Base-by-base conservation (phyloP, 2,797 vertebrate species). In the Lophius americanus region DNA sequence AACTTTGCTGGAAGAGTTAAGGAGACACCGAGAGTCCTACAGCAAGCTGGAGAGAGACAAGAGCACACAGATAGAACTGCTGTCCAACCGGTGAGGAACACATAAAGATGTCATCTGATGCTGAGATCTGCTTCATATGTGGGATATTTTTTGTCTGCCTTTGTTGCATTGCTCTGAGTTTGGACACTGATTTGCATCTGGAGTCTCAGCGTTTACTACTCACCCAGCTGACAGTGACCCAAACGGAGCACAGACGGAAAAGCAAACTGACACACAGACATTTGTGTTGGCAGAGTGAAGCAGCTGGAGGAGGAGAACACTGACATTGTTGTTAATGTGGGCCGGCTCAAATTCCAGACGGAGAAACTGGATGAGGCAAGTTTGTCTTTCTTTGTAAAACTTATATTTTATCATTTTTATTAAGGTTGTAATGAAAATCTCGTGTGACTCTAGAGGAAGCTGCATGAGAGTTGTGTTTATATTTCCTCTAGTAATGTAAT, bases 291-390 rank as follows among this genome's bases (percentile, higher is more conserved):
- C 78, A 99, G 98, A 85, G 91, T 96, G 3, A 95, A 95, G 68
- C 95, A 95, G 51, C 85, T 97, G 78, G 97, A 99, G 81, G 96
- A 98, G 5, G 97, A 98, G 85, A 98, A 97, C 38, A 76, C 76
- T 0, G 94, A 96, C 42, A 90, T 98, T 83, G 82, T 89, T 60
- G 82, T 88, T 0, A 92, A 84, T n/a, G 91, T 97, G 88, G 88
- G 81, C 9, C 90, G 96, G 4, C 94, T 99, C 61, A 98, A 96
- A 87, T 94, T 93, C 0, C 98, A 99, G 59, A 95, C 95, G 0
- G 97, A 97, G 88, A 98, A 94, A 81, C 89, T 99, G 71, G 97
- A 98, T 5, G 95, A 98, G 95, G 98, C 98, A 80, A 78, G 56
- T 2, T 9, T 35, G 47, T 0, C 57, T 64, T 46, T 13, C 32